These are phyloP conservation scores for Pseudomugil tenellus DNA, from an alignment of 2,797 vertebrate species.

Conservation along the genomic window DNA sequence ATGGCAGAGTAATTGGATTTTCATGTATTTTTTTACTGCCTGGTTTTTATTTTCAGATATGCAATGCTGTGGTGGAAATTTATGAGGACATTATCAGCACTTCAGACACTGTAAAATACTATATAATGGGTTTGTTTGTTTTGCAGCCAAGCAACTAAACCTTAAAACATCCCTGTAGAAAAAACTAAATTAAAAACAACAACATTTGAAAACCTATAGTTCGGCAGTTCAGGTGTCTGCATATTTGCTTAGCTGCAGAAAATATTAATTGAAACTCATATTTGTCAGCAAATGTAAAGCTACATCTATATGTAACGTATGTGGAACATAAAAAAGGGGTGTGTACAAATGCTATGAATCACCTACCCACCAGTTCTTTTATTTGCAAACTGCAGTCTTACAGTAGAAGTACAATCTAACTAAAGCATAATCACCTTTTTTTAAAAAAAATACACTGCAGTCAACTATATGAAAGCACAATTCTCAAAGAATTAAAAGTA, in stretches of 20 bases:
- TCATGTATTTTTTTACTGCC: conserved; percentile 31
- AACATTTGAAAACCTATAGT: conserved; percentile 1
- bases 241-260: not conserved
- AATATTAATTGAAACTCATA: not conserved
- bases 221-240: not conserved
- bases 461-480: too few relatives aligned
- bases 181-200: too few relatives aligned
- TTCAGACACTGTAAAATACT: conserved; percentile 14
- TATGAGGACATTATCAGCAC: conserved; percentile 20
- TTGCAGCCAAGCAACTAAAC: conserved; percentile 19
- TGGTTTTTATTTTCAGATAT: conserved; percentile 30
- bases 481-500: too few relatives aligned
- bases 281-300: not conserved
- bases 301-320: too few relatives aligned
- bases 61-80: conserved; percentile 26
- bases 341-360: too few relatives aligned
- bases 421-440: too few relatives aligned
- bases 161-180: too few relatives aligned
- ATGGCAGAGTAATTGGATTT: conserved; percentile 55
- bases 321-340: too few relatives aligned
- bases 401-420: too few relatives aligned
- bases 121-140: conserved; percentile 27
- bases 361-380: too few relatives aligned
- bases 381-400: too few relatives aligned
- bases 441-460: too few relatives aligned